Percentiles rank a stretch among this genome's conserved stretches.
These are phyloP conservation scores for Oxystoma pomonae DNA, from an alignment of 2,888 invertebrate genomes.

Conservation along the genomic window DNA sequence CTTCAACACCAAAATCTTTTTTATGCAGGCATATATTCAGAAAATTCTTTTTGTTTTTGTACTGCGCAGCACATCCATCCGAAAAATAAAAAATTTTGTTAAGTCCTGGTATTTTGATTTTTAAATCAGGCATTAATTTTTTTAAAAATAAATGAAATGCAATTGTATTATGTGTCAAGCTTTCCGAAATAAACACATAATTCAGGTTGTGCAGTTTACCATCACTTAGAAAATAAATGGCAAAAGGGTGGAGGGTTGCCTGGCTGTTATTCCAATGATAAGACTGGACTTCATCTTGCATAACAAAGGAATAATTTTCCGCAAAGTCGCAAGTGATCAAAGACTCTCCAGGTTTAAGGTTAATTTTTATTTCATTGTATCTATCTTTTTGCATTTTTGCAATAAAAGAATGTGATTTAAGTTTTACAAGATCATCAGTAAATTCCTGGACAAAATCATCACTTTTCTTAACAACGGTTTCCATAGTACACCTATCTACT, in stretches of 20 bases:
- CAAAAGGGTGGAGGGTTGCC: background rate
- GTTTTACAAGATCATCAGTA: too few species aligned
- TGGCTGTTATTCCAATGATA: background rate
- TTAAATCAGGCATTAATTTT: background rate
- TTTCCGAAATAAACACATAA: background rate
- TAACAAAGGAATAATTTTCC: too few species aligned
- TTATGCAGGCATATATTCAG: background rate
- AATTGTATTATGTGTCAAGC: background rate
- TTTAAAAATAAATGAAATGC: background rate
- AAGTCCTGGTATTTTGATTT: background rate
- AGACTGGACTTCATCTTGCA: background rate
- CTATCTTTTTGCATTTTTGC: too few species aligned
- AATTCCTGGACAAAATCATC: too few species aligned
- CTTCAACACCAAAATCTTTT: background rate
- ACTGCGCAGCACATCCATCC: background rate
- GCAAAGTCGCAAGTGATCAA: too few species aligned
- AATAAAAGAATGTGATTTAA: too few species aligned
- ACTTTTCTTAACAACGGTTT: too few species aligned
- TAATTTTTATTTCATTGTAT: too few species aligned
- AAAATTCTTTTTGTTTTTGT: background rate
- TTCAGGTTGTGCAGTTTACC: background rate
- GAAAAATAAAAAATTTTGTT: background rate
- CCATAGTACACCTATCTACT: too few species aligned
- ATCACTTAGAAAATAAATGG: background rate
- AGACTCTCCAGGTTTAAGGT: too few species aligned